Conservation (phyloP, 2,113 vertebrate genomes). For the Oostethus manadensis region DNA sequence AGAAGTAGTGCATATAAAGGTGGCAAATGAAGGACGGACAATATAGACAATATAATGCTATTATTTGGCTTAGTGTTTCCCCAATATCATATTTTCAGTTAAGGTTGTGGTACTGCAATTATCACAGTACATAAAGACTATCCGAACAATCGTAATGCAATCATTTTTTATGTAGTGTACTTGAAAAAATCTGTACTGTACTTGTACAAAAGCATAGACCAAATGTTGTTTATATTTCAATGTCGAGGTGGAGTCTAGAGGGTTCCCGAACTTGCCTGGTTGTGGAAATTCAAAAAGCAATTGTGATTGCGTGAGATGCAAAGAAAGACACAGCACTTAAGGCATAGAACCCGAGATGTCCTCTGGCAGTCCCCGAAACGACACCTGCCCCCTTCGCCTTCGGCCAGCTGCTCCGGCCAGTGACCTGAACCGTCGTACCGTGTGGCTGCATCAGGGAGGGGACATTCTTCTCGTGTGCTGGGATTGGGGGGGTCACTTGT, state of each 20-base stretch:
- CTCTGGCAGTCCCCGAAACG: conserved; percentile 70
- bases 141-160: no score
- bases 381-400: conserved; percentile 68
- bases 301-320: conserved; percentile 76
- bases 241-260: conserved; percentile 6
- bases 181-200: no score
- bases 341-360: conserved; percentile 72
- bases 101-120: neutral
- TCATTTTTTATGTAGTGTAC: no score
- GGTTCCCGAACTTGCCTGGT: conserved; percentile 50
- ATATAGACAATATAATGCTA: neutral
- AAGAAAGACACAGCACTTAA: conserved; percentile 77
- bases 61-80: neutral
- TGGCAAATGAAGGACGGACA: neutral
- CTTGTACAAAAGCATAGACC: no score
- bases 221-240: no score
- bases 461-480: conserved; percentile 48
- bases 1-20: neutral
- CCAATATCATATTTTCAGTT: neutral
- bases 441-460: conserved; percentile 60
- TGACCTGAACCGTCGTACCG: conserved; percentile 72
- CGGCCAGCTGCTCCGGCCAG: conserved; percentile 73
- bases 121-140: neutral
- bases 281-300: conserved; percentile 77
- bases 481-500: conserved; percentile 37